Conservation (phyloP, 2,888 invertebrate species). For the Acanthosepion pharaonis region DNA sequence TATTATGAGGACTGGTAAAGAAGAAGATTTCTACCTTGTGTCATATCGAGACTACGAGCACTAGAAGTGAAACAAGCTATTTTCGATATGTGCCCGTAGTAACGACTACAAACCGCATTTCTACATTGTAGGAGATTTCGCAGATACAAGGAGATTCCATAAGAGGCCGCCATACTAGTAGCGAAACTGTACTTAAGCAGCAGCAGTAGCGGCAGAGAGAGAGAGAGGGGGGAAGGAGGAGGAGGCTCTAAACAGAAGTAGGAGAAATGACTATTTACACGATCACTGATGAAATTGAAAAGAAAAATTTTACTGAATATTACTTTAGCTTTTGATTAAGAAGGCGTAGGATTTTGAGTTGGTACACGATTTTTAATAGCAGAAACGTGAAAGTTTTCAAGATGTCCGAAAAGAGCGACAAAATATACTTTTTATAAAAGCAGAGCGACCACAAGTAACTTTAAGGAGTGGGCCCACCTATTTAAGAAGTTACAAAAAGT, state of each 20-base stretch:
- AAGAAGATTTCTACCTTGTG: constrained; percentile 33
- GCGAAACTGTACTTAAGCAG: neutral
- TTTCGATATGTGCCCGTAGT: neutral
- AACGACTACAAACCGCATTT: constrained; percentile 35
- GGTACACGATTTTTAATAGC: neutral
- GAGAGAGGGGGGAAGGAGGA: neutral
- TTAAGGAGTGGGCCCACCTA: neutral
- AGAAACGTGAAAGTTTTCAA: neutral
- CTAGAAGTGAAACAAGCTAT: neutral
- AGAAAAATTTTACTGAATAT: neutral
- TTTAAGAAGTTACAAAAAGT: neutral
- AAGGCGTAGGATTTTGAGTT: neutral
- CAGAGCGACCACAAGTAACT: neutral
- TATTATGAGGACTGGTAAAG: neutral
- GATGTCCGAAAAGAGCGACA: neutral
- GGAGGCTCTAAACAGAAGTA: neutral
- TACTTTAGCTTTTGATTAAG: neutral
- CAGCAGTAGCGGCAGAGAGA: neutral
- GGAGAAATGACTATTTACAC: neutral
- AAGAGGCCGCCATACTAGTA: constrained; percentile 33
- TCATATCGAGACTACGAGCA: neutral
- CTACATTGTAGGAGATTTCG: constrained; percentile 38
- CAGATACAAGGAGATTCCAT: constrained; percentile 36
- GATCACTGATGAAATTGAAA: neutral
- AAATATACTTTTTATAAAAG: neutral